A percentile compares a stretch with the other conserved stretches of the same genome.
These are phyloP conservation scores for Apamea crenata DNA, from an alignment of 2,888 invertebrate genomes.

Conservation along the genomic window DNA sequence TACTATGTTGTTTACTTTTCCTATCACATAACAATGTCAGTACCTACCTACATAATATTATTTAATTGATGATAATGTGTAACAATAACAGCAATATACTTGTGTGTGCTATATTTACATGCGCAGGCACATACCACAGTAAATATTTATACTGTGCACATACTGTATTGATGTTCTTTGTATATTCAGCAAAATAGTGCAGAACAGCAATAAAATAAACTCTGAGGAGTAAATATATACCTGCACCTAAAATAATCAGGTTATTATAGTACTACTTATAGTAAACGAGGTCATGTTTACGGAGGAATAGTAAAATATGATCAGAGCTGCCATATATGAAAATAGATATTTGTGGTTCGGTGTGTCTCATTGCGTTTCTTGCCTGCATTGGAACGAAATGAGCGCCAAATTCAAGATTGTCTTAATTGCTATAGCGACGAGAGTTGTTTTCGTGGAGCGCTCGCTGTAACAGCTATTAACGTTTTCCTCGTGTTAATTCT, in stretches of 20 bases:
- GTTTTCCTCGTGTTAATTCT: background rate
- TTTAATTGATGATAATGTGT: slow-evolving; percentile 27
- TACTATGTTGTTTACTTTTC: slow-evolving; percentile 35
- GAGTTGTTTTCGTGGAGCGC: slow-evolving; percentile 18
- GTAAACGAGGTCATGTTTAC: slow-evolving; percentile 44
- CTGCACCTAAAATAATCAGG: background rate
- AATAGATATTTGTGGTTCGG: background rate
- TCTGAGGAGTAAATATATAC: background rate
- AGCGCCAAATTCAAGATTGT: slow-evolving; percentile 44
- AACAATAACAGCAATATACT: background rate
- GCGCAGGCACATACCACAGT: background rate
- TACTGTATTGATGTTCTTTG: background rate
- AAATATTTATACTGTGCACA: too few species aligned
- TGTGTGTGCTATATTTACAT: background rate
- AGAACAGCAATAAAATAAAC: background rate
- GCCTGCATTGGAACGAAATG: slow-evolving; percentile 33
- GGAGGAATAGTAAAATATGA: background rate
- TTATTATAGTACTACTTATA: background rate
- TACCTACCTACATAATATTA: slow-evolving; percentile 2
- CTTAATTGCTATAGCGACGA: slow-evolving; percentile 58
- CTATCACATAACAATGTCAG: slow-evolving; percentile 34
- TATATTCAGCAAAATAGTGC: background rate
- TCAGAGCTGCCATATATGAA: slow-evolving; percentile 27
- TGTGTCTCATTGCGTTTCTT: background rate
- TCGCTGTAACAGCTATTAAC: background rate